phyloP scores from a whole-genome alignment of 2,888 invertebrate species.

The Acanthosepion esculentum region DNA sequence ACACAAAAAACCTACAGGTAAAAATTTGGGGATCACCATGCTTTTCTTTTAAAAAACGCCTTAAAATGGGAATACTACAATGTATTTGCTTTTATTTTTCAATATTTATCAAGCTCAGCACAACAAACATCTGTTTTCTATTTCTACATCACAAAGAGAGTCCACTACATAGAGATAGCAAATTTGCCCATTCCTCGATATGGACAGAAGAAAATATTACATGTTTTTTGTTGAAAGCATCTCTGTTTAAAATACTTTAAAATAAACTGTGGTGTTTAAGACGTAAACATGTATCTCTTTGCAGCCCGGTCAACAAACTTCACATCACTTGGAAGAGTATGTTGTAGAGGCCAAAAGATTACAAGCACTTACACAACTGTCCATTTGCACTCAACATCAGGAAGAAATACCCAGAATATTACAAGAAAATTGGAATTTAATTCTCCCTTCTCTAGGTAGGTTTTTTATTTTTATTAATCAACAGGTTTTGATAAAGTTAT shows the following conservation, averaged over 20 bases:
- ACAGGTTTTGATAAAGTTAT: neutral
- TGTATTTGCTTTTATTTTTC: too few species aligned
- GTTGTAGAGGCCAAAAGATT: conserved; percentile 64
- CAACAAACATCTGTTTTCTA: too few species aligned
- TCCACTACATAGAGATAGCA: too few species aligned
- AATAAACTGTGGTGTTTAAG: neutral
- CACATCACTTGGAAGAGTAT: conserved; percentile 67
- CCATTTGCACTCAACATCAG: conserved; percentile 56
- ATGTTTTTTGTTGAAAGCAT: too few species aligned
- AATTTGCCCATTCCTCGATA: too few species aligned
- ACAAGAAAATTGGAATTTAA: conserved; percentile 62
- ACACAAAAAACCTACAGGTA: too few species aligned
- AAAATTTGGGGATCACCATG: too few species aligned
- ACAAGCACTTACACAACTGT: conserved; percentile 62
- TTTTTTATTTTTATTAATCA: neutral
- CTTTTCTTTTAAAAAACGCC: too few species aligned
- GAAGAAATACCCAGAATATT: conserved; percentile 61
- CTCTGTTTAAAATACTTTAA: neutral
- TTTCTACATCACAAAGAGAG: too few species aligned
- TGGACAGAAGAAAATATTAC: too few species aligned
- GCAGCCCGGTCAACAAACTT: conserved; percentile 62
- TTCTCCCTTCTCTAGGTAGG: conserved; percentile 13
- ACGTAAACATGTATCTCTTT: neutral
- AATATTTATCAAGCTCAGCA: too few species aligned
- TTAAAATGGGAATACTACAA: too few species aligned